phyloP scores from a whole-genome alignment of 2,797 vertebrate genomes.

The Myiotriccus ornatus region DNA sequence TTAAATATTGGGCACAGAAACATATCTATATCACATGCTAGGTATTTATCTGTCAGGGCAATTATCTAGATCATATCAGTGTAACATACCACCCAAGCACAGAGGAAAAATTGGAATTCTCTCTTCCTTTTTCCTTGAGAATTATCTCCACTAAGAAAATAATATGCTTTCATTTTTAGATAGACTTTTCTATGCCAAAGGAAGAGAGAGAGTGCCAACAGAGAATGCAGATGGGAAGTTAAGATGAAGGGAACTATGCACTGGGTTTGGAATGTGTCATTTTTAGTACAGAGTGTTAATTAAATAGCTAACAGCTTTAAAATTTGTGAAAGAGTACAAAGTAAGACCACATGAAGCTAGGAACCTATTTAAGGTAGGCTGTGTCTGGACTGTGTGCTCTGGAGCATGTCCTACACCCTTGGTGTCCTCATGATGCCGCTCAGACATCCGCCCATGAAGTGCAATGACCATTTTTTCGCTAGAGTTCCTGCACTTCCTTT shows the following conservation, averaged over 20 bases:
- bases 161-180: not conserved
- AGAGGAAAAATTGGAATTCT: not conserved
- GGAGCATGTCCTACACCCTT: not conserved
- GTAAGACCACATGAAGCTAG: not conserved
- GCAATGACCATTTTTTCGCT: not conserved
- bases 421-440: not conserved
- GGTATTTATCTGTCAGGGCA: not conserved
- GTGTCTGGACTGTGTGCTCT: not conserved
- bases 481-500: not conserved
- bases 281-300: slow-evolving; percentile 6
- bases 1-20: not conserved
- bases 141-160: slow-evolving; percentile 8
- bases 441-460: not conserved
- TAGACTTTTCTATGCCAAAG: not conserved
- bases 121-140: slow-evolving; percentile 16
- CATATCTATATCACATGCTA: not conserved
- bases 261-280: not conserved
- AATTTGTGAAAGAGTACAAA: not conserved
- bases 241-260: not conserved
- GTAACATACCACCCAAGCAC: slow-evolving; percentile 14
- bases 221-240: slow-evolving; percentile 9
- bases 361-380: not conserved
- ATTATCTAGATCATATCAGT: not conserved
- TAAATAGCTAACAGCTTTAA: slow-evolving; percentile 24
- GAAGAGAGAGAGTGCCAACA: not conserved